Conservation (phyloP, 2,888 invertebrate genomes). For the Cyrtodaria siliqua region DNA sequence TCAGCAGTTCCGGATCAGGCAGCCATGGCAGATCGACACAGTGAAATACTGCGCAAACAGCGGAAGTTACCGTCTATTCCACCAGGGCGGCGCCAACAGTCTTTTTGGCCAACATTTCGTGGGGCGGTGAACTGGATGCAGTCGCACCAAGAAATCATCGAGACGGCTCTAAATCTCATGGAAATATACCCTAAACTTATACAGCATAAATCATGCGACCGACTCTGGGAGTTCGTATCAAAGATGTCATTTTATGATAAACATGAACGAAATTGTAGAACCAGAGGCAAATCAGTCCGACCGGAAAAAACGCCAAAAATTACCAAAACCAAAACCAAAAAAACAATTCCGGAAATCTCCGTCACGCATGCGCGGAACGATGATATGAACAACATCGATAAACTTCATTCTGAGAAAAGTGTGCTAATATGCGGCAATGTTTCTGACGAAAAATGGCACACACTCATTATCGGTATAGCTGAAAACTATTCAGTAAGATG, state of each 20-base stretch:
- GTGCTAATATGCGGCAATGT: conserved; percentile 18
- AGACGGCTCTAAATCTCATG: conserved; percentile 45
- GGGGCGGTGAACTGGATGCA: conserved; percentile 54
- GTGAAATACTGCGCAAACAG: conserved; percentile 1
- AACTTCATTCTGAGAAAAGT: neutral
- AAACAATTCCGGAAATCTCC: conserved; percentile 12
- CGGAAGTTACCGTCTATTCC: conserved; percentile 40
- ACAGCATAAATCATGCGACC: conserved; percentile 39
- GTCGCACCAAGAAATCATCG: conserved; percentile 39
- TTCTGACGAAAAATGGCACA: conserved; percentile 6
- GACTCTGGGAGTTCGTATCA: conserved; percentile 25
- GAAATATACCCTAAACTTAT: conserved; percentile 54
- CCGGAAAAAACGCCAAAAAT: neutral
- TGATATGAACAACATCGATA: neutral
- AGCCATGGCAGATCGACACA: neutral
- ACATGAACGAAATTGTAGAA: too few relatives aligned
- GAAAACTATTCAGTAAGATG: conserved; percentile 8
- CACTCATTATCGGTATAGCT: conserved; percentile 3
- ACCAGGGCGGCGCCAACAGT: conserved; percentile 6
- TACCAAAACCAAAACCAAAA: neutral
- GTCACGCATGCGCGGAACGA: neutral
- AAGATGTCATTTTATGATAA: conserved; percentile 7
- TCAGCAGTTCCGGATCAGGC: neutral
- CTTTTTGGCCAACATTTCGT: conserved; percentile 51
- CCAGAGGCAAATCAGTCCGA: too few relatives aligned